Conservation (phyloP, 2,888 invertebrate species). For the Toxonevra muliebris region DNA sequence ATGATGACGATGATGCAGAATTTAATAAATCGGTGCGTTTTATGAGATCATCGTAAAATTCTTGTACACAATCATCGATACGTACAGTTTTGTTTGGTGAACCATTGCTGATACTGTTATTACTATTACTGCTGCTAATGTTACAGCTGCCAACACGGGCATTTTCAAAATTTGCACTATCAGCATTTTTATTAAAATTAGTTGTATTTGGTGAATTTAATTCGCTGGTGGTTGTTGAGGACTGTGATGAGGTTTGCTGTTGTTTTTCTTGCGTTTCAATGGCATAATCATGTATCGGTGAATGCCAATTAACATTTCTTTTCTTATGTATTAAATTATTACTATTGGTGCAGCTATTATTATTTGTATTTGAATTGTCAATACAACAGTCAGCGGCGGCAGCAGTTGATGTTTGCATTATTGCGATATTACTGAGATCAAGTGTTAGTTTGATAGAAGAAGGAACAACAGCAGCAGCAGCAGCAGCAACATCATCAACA, state of each 20-base stretch:
- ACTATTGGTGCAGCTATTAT: conserved; percentile 36
- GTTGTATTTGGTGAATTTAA: conserved; percentile 35
- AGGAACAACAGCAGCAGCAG: conserved; percentile 10
- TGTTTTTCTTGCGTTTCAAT: conserved; percentile 53
- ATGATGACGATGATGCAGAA: not conserved
- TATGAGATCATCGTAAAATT: conserved; percentile 47
- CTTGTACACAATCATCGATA: conserved; percentile 45
- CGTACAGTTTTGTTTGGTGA: conserved; percentile 38
- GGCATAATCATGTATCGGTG: conserved; percentile 61
- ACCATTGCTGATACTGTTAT: not conserved
- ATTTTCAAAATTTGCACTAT: too few relatives aligned
- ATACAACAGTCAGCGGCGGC: conserved; percentile 24
- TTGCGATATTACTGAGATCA: conserved; percentile 32
- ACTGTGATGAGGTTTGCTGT: conserved; percentile 50
- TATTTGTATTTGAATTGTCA: conserved; percentile 19
- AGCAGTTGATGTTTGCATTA: not conserved
- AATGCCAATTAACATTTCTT: conserved; percentile 65
- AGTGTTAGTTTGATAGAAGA: conserved; percentile 24
- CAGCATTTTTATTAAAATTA: not conserved
- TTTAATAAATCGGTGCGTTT: not conserved
- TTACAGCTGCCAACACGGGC: not conserved
- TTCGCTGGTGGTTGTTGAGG: conserved; percentile 38
- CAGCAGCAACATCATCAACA: not conserved
- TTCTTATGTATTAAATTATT: conserved; percentile 49
- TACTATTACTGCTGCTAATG: conserved; percentile 18